phyloP scores from a whole-genome alignment of 2,797 vertebrate genomes.

The Lindbergichthys nudifrons region DNA sequence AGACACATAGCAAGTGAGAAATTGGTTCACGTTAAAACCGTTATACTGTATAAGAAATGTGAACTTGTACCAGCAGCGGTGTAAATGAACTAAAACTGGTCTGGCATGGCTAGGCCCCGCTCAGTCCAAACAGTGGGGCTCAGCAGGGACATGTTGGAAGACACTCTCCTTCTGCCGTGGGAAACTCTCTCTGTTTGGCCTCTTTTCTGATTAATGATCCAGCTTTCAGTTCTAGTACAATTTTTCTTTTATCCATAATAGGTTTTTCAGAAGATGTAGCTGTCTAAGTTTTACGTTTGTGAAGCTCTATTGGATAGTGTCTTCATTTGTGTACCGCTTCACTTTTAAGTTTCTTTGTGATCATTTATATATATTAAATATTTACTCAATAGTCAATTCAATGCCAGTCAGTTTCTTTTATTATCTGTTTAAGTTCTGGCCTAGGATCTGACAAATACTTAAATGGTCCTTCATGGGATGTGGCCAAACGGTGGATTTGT shows the following conservation, averaged over 20 bases:
- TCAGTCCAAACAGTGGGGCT: constrained; percentile 61
- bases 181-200: constrained; percentile 57
- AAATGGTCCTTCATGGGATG: constrained; percentile 19
- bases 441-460: constrained; percentile 31
- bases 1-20: constrained; percentile 31
- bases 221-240: constrained; percentile 40
- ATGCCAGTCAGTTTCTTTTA: background rate
- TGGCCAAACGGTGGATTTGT: constrained; percentile 35
- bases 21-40: background rate
- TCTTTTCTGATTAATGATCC: constrained; percentile 43
- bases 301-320: constrained; percentile 3
- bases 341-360: background rate
- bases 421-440: constrained; percentile 18
- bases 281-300: constrained; percentile 17
- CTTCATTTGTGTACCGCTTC: background rate
- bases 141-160: constrained; percentile 48
- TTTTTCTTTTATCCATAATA: constrained; percentile 45
- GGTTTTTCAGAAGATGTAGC: constrained; percentile 20
- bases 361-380: background rate
- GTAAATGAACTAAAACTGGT: constrained; percentile 38
- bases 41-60: background rate
- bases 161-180: constrained; percentile 46
- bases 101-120: constrained; percentile 33
- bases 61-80: constrained; percentile 5
- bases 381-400: constrained; percentile 5